A percentile compares a stretch with the other conserved stretches of the same genome.
Conservation (phyloP, 1,140 invertebrate genomes). For the Frieseomelitta varia region DNA sequence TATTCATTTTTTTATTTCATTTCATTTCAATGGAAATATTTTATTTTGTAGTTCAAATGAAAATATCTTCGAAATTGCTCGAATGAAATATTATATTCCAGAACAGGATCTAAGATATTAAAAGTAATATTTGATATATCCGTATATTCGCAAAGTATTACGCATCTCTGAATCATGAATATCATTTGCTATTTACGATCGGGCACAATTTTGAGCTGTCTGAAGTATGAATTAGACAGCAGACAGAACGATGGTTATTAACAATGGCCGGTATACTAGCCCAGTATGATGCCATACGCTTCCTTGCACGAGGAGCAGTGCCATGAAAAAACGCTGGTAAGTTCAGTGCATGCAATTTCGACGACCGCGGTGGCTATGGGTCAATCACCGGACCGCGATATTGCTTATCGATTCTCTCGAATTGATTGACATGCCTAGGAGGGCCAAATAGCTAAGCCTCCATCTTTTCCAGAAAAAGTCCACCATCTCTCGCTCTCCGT, state of each 20-base stretch:
- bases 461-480: conserved; percentile 44
- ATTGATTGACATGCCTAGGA: conserved; percentile 65
- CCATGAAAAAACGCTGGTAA: conserved; percentile 45
- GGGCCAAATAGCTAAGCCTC: conserved; percentile 37
- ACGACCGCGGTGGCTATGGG: conserved; percentile 57
- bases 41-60: no score
- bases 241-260: neutral
- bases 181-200: neutral
- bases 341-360: conserved; percentile 59
- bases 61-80: no score
- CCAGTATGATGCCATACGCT: neutral
- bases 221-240: neutral
- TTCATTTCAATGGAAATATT: no score
- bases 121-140: no score
- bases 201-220: neutral
- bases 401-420: conserved; percentile 66
- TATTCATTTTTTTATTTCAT: no score
- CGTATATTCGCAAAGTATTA: no score
- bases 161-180: neutral
- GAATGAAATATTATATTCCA: no score
- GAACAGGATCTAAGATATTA: no score
- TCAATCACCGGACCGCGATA: conserved; percentile 67
- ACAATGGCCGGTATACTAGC: neutral
- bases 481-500: neutral
- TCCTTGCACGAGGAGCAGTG: neutral